Evolutionary conservation across 2,888 invertebrate species (phyloP).

Genomic region (Aleiodes testaceus): DNA sequence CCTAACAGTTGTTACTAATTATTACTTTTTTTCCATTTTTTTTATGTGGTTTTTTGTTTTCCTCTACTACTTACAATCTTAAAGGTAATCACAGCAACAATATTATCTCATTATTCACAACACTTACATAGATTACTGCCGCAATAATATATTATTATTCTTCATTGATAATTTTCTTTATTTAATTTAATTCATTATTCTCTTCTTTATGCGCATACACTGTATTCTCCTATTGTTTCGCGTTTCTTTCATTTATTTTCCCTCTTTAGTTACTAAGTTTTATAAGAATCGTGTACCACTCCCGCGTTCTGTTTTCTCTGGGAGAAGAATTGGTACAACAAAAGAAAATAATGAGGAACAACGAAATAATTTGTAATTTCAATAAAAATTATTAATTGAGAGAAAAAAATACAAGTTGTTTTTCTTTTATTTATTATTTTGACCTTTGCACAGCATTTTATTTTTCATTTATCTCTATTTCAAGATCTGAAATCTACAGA

Average conservation of each 20-base stretch:
- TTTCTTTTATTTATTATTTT: neutral
- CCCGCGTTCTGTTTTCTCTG: constrained; percentile 51
- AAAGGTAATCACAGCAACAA: constrained; percentile 74
- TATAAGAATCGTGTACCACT: constrained; percentile 53
- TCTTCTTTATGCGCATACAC: constrained; percentile 68
- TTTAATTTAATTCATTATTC: constrained; percentile 41
- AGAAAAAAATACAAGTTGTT: constrained; percentile 1
- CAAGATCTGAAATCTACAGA: too few species aligned
- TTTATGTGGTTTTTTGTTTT: constrained; percentile 53
- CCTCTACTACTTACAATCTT: constrained; percentile 73
- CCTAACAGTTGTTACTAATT: constrained; percentile 66
- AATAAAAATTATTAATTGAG: neutral
- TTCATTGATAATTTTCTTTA: constrained; percentile 61
- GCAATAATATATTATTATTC: constrained; percentile 66
- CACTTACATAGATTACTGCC: constrained; percentile 73
- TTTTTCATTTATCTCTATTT: too few species aligned
- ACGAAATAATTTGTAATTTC: neutral
- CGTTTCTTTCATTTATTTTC: constrained; percentile 32
- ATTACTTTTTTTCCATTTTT: constrained; percentile 37
- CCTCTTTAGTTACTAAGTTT: constrained; percentile 17
- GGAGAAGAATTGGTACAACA: constrained; percentile 9
- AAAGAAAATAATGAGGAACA: neutral
- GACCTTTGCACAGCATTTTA: constrained; percentile 4
- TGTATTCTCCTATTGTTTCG: constrained; percentile 49
- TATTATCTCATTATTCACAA: constrained; percentile 74